Evolutionary conservation across 2,888 invertebrate genomes (phyloP).

Genomic region (Drosophila kuntzei): DNA sequence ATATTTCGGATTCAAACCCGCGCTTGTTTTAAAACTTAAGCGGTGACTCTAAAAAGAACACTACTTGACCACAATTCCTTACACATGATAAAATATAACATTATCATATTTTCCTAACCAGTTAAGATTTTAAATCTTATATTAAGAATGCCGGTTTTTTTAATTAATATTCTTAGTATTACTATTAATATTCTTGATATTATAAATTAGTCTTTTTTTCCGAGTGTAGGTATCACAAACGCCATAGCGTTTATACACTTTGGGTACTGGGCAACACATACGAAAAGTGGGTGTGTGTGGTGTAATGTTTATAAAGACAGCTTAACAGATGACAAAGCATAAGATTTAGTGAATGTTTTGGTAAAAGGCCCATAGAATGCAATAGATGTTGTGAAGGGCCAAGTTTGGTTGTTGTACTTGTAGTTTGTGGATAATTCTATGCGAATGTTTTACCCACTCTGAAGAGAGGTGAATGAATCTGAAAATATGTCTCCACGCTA

Average conservation of each 20-base stretch:
- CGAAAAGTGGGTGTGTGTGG: constrained; percentile 26
- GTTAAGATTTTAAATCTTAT: no score
- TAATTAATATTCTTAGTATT: no score
- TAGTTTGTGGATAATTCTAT: constrained; percentile 1
- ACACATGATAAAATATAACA: no score
- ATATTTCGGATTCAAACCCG: no score
- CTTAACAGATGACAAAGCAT: constrained; percentile 24
- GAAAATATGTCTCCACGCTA: constrained; percentile 71
- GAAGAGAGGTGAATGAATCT: constrained; percentile 69
- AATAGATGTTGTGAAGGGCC: constrained; percentile 9
- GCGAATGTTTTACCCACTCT: constrained; percentile 17
- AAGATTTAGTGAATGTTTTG: constrained; percentile 19
- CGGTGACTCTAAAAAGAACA: no score
- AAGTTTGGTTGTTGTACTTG: neutral
- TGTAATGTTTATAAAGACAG: constrained; percentile 17
- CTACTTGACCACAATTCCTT: no score
- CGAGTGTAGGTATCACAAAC: neutral
- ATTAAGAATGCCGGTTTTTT: no score
- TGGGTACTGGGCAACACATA: neutral
- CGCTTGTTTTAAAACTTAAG: no score
- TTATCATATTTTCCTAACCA: no score
- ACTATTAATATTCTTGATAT: no score
- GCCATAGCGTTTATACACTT: neutral
- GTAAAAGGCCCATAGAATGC: constrained; percentile 4
- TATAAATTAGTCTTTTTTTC: no score